phyloP scores from a whole-genome alignment of 2,888 invertebrate genomes.

The Willowsia nigromaculata region DNA sequence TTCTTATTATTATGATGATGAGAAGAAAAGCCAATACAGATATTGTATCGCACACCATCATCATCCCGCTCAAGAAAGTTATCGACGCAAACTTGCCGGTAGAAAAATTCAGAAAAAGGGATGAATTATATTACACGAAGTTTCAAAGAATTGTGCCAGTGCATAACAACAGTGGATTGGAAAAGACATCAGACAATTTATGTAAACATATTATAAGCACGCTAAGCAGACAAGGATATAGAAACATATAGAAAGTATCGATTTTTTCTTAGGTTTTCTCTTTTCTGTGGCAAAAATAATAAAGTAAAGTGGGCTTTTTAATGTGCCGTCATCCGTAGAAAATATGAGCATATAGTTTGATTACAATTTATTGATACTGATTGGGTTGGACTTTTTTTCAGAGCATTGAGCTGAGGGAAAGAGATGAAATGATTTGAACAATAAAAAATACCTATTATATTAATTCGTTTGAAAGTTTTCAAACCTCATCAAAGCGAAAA shows the following conservation, averaged over 20 bases:
- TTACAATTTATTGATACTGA: conserved; percentile 58
- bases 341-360: conserved; percentile 39
- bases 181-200: conserved; percentile 32
- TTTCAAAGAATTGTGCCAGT: conserved; percentile 16
- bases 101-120: neutral
- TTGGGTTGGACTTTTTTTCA: neutral
- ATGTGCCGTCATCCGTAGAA: conserved; percentile 39
- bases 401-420: neutral
- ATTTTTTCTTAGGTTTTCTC: conserved; percentile 24
- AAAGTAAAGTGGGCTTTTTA: conserved; percentile 29
- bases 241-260: neutral
- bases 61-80: conserved; percentile 25
- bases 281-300: conserved; percentile 39
- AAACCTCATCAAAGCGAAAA: neutral
- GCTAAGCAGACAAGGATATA: neutral
- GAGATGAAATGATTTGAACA: neutral
- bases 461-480: neutral
- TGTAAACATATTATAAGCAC: neutral
- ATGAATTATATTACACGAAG: conserved; percentile 11
- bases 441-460: neutral
- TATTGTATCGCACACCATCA: conserved; percentile 11
- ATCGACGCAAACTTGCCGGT: conserved; percentile 14
- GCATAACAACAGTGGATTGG: neutral
- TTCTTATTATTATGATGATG: conserved; percentile 5
- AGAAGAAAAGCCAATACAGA: conserved; percentile 25